Conservation (phyloP, 2,113 vertebrate genomes). For the Onychostoma macrolepis region DNA sequence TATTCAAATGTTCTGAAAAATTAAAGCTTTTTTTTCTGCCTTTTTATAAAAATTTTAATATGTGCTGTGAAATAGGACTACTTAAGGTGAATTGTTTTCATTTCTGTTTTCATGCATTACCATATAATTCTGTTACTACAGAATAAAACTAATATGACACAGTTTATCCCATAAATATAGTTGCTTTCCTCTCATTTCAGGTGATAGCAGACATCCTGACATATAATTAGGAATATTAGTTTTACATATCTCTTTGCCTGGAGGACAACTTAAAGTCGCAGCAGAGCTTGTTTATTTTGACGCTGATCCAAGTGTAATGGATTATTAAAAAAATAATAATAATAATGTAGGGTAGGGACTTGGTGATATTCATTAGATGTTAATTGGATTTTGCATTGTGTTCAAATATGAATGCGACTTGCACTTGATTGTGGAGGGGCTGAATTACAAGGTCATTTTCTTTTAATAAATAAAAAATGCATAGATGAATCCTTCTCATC, state of each 20-base stretch:
- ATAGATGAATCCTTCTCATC: too few relatives aligned
- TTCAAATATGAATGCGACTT: too few relatives aligned
- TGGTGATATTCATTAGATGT: too few relatives aligned
- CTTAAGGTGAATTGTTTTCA: too few relatives aligned
- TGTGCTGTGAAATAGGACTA: too few relatives aligned
- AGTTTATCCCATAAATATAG: too few relatives aligned
- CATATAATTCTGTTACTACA: neutral
- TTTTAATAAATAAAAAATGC: too few relatives aligned
- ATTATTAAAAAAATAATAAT: neutral
- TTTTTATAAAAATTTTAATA: neutral
- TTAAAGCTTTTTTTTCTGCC: neutral
- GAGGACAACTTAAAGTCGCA: neutral
- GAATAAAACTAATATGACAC: neutral
- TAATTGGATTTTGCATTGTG: too few relatives aligned
- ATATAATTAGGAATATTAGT: neutral
- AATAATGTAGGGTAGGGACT: too few relatives aligned
- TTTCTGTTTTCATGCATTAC: neutral
- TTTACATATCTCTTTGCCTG: neutral
- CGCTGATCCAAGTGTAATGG: neutral
- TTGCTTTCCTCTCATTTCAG: neutral
- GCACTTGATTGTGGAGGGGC: too few relatives aligned
- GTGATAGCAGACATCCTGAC: neutral
- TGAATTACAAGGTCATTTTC: too few relatives aligned
- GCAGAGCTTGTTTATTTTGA: neutral
- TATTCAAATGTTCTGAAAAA: too few relatives aligned